phyloP scores from a whole-genome alignment of 2,113 vertebrate species.

The Neolamprologus cancellatus region DNA sequence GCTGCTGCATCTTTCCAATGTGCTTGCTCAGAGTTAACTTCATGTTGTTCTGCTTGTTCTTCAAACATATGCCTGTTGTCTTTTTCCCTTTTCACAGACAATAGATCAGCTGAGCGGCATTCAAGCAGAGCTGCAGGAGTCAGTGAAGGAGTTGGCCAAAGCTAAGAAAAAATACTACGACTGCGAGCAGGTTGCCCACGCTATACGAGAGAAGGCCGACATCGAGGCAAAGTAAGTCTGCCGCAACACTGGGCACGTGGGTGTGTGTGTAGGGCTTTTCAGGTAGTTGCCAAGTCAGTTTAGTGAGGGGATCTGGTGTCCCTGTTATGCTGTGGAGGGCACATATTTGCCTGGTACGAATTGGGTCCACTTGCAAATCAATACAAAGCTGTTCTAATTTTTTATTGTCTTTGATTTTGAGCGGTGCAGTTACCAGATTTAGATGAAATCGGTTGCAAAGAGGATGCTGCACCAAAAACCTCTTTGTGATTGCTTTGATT shows the following conservation, averaged over 20 bases:
- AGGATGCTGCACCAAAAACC: neutral
- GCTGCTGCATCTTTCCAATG: neutral
- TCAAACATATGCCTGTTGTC: neutral
- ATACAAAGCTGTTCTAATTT: neutral
- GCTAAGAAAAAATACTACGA: slow-evolving; percentile 99
- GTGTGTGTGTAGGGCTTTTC: neutral
- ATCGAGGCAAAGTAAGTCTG: slow-evolving; percentile 94
- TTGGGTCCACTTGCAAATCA: neutral
- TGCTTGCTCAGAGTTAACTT: neutral
- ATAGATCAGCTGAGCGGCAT: slow-evolving; percentile 94
- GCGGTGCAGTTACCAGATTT: neutral
- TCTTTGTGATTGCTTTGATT: neutral
- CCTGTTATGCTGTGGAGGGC: neutral
- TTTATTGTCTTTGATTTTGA: neutral
- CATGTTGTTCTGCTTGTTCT: neutral
- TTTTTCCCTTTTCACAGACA: slow-evolving; percentile 68
- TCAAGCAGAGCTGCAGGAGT: slow-evolving; percentile 93
- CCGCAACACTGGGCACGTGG: neutral
- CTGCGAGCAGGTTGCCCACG: slow-evolving; percentile 96
- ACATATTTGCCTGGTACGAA: neutral
- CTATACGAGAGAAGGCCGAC: slow-evolving; percentile 94
- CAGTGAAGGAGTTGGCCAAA: slow-evolving; percentile 97
- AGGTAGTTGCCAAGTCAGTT: neutral
- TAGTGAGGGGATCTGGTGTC: neutral
- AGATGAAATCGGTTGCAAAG: neutral